A percentile compares a stretch with the other conserved stretches of the same genome.
phyloP scores from a whole-genome alignment of 2,797 vertebrate species.

The Harpagifer antarcticus region DNA sequence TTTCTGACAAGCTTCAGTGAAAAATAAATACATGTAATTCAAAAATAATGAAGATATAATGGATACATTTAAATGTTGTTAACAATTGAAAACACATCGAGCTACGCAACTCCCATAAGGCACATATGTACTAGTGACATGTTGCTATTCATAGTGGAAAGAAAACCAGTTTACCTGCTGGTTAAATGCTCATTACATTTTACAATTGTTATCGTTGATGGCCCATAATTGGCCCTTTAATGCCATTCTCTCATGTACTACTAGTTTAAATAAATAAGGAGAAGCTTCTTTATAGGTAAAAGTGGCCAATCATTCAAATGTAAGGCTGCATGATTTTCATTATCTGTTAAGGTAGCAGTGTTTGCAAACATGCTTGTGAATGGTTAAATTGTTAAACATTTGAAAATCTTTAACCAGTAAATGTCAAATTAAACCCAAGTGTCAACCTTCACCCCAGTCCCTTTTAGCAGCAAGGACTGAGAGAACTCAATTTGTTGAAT shows the following conservation, averaged over 20 bases:
- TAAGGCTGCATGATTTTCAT: background rate
- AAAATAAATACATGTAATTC: no score
- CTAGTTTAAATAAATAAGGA: constrained; percentile 24
- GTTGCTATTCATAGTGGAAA: background rate
- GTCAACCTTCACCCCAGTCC: background rate
- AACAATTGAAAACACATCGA: background rate
- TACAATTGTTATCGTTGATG: constrained; percentile 20
- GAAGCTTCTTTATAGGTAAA: background rate
- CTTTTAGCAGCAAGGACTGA: background rate
- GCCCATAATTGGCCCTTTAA: background rate
- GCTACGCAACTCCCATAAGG: background rate
- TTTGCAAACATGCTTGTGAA: background rate
- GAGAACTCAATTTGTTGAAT: constrained; percentile 1
- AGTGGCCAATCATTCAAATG: background rate
- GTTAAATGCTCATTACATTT: constrained; percentile 13
- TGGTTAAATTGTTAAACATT: constrained; percentile 7
- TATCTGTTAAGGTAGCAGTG: background rate
- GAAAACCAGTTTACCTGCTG: constrained; percentile 10
- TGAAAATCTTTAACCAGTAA: background rate
- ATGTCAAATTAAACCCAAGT: background rate
- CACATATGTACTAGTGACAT: background rate
- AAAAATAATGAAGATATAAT: no score
- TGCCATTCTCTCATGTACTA: constrained; percentile 13
- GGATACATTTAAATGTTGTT: background rate
- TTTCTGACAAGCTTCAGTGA: background rate